A percentile compares a stretch with the other conserved stretches of the same genome.
Conservation (phyloP, 1,140 invertebrate species). For the Psilanteris sp. region DNA sequence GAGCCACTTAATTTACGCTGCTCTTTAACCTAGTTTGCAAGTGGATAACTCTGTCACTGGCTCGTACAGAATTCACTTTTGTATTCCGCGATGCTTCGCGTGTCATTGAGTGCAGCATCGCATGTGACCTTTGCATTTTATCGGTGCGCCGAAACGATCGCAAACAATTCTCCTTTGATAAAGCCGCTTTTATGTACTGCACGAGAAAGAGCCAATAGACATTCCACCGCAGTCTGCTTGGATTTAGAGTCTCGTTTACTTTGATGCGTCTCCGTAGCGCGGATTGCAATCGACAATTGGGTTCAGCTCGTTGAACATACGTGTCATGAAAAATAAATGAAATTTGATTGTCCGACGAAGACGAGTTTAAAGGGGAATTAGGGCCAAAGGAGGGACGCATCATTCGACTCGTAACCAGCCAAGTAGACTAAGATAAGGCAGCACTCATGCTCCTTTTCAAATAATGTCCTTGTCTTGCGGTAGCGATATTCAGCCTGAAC, state of each 20-base stretch:
- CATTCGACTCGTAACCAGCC: slow-evolving; percentile 51
- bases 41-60: background rate
- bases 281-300: slow-evolving; percentile 35
- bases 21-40: too few relatives aligned
- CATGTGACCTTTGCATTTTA: slow-evolving; percentile 33
- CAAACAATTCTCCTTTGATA: slow-evolving; percentile 29
- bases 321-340: slow-evolving; percentile 71
- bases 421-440: slow-evolving; percentile 69
- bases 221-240: slow-evolving; percentile 17
- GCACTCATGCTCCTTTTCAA: slow-evolving; percentile 42
- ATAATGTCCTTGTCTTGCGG: slow-evolving; percentile 13
- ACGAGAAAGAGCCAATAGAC: slow-evolving; percentile 23
- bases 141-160: slow-evolving; percentile 4
- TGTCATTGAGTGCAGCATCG: slow-evolving; percentile 12
- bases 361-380: slow-evolving; percentile 69
- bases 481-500: slow-evolving; percentile 50
- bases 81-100: slow-evolving; percentile 5
- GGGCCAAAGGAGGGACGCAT: slow-evolving; percentile 62
- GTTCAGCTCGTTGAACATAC: slow-evolving; percentile 46
- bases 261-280: slow-evolving; percentile 29
- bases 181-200: slow-evolving; percentile 30
- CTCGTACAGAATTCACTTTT: slow-evolving; percentile 2
- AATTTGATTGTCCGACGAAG: slow-evolving; percentile 60
- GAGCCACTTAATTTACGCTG: too few relatives aligned
- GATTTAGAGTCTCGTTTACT: slow-evolving; percentile 43